Base-by-base conservation (phyloP, 1,140 invertebrate genomes). In the Drosophila seguyi region DNA sequence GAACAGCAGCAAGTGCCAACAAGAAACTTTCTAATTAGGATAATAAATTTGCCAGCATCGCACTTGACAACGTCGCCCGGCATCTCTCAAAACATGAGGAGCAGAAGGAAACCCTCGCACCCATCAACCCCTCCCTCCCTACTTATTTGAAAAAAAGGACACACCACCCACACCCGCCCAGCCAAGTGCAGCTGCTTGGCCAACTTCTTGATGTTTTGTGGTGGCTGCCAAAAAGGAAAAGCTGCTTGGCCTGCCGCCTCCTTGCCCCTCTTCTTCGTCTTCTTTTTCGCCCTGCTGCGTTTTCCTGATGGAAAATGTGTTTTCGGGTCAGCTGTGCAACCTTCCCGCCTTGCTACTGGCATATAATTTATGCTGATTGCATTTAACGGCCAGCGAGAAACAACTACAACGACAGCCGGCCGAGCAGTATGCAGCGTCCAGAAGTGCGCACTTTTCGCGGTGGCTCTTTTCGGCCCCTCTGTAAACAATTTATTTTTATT, bases 11-110 rank as follows among this genome's bases (percentile, higher is more conserved):
- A 88, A 88, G 84, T 84, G 84, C 67, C 73, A 88, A 88, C 84
- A 87, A 87, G 72, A 90, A 90, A 90, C 87, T 91, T 88, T 91
- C 80, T 91, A 92, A 92, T 92, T 92, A 91, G 91, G 76, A 75
- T 91, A 82, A 92, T 92, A 92, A 92, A 92, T 92, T 92, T 90
- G 60, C 62, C 72, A 82, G 75, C 77, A 68, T 73, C 81, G 81
- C 78, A 85, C 77, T 81, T 90, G 85, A 90, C 81, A 88, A 76
- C 76, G 68, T 81, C 78, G 77, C 66, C 80, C 39, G 59, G 67
- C 74, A 85, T 67, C 68, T 75, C 63, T 75, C 58, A 83, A 60
- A 82, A 74, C 84, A 82, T 75, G 81, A 75, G 68, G 62, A 79
- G 48, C 75, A 76, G 77, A 80, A 78, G 82, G 41, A 66, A 34